Base-by-base conservation (phyloP, 2,888 invertebrate genomes). In the Lithophane semibrunnea region DNA sequence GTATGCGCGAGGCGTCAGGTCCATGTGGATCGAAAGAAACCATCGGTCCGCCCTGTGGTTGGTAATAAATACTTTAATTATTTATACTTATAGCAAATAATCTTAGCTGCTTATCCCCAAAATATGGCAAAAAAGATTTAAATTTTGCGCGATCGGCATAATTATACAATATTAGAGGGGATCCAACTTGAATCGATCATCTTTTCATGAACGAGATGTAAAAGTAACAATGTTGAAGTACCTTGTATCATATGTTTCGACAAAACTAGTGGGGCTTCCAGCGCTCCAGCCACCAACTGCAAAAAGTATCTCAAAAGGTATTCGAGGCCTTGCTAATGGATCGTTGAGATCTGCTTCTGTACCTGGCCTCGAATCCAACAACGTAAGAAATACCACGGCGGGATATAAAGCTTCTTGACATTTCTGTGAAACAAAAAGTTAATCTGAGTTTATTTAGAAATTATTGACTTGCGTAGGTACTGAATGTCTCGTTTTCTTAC, bases 261-360 rank as follows among this genome's bases (percentile, higher is more conserved):
- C 97, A 89, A 98, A 98, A 94, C 97, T 98, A 0, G 98, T 98
- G 0, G 98, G 98, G 84, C 98, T 98, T n/a, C 98, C 98, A n/a
- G 98, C 97, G 92, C 98, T 97, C 99, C 98, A 98, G 1, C 99
- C 99, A 7, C 98, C 98, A 29, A 98, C 97, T 21, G 98, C 98
- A 92, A 99, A 98, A 18, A 99, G 96, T 88, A 98, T 97, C 89
- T 98, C 98, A 92, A 98, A 98, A 67, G 97, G 98, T 93, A 98
- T 97, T 79, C 99, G 96, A 0, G 98, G 98, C 79, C 97, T 95
- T 13, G 97, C 97, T 58, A 98, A 90, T 0, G 97, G 97, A 90
- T 98, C 97, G 85, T 95, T 96, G 7, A 97, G 93, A 88, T 97
- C 97, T 21, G 95, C 94, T 88, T 97, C 97, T 12, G 95, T 94